These are phyloP conservation scores for Salpingus planirostris DNA, from an alignment of 2,888 invertebrate genomes.

Conservation along the genomic window DNA sequence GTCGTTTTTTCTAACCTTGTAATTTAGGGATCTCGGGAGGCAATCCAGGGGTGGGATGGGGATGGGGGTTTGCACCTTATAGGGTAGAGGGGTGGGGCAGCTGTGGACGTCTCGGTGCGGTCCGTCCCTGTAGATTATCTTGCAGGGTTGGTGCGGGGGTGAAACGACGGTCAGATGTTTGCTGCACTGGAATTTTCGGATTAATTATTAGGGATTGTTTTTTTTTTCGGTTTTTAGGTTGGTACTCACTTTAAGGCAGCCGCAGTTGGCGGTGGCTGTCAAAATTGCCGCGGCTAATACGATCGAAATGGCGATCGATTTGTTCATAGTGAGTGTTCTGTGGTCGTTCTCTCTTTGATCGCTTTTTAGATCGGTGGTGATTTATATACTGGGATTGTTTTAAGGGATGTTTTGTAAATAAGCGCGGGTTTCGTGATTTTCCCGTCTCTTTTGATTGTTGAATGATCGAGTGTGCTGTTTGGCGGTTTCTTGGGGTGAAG, in stretches of 20 bases:
- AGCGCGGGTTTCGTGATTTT: too few relatives aligned
- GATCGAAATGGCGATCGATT: too few relatives aligned
- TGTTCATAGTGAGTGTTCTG: too few relatives aligned
- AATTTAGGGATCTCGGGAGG: slow-evolving; percentile 3
- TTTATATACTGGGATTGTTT: too few relatives aligned
- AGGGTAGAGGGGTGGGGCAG: background rate
- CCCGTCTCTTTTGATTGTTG: too few relatives aligned
- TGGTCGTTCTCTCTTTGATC: too few relatives aligned
- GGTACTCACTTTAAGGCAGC: slow-evolving; percentile 35
- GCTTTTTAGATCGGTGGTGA: too few relatives aligned
- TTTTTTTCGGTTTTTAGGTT: background rate
- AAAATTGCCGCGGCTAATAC: slow-evolving; percentile 17
- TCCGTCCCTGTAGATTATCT: slow-evolving; percentile 29
- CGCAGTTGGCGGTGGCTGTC: slow-evolving; percentile 29
- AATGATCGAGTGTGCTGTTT: too few relatives aligned
- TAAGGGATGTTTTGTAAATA: too few relatives aligned
- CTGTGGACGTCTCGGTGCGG: background rate
- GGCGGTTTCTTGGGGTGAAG: too few relatives aligned
- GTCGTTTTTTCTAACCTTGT: slow-evolving; percentile 1
- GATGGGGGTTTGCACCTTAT: background rate
- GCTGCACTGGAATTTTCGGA: slow-evolving; percentile 29
- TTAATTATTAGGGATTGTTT: slow-evolving; percentile 3
- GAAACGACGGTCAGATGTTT: slow-evolving; percentile 31
- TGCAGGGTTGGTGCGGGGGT: slow-evolving; percentile 24
- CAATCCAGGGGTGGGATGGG: slow-evolving; percentile 1